Percentiles rank a stretch among this genome's conserved stretches.
phyloP scores from a whole-genome alignment of 2,113 vertebrate species.

The Tympanuchus pallidicinctus region DNA sequence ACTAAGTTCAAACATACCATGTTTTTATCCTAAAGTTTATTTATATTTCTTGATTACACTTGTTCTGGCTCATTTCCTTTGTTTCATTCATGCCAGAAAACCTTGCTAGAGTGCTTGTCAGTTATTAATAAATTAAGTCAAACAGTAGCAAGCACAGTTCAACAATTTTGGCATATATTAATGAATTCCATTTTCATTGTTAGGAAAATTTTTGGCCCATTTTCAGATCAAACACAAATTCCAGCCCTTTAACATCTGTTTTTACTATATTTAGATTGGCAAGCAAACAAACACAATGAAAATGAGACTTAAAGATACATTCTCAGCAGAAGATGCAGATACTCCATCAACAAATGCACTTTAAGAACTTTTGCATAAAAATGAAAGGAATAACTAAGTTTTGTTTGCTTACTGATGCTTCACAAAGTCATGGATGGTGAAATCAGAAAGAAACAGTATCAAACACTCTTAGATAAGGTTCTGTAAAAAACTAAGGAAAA shows the following conservation, averaged over 20 bases:
- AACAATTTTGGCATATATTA: constrained; percentile 46
- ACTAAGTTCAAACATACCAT: constrained; percentile 49
- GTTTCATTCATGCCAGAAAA: constrained; percentile 66
- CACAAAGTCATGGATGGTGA: background rate
- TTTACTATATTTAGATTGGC: background rate
- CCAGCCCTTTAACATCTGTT: constrained; percentile 30
- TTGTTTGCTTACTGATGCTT: background rate
- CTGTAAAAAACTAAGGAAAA: background rate
- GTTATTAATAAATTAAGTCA: constrained; percentile 58
- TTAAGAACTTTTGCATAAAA: background rate
- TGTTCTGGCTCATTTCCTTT: constrained; percentile 68
- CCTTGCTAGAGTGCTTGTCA: constrained; percentile 32
- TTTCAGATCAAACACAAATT: constrained; percentile 49
- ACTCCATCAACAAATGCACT: background rate
- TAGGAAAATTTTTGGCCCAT: background rate
- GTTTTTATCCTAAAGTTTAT: constrained; percentile 62
- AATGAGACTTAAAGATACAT: background rate
- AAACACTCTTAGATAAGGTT: background rate
- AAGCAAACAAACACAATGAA: background rate
- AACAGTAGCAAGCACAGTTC: constrained; percentile 57
- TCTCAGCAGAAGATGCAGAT: background rate
- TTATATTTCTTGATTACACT: constrained; percentile 69
- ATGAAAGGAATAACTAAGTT: accelerated
- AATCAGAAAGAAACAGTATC: background rate
- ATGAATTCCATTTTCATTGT: constrained; percentile 46